phyloP scores from a whole-genome alignment of 2,113 vertebrate species.

The Phaethornis superciliosus region DNA sequence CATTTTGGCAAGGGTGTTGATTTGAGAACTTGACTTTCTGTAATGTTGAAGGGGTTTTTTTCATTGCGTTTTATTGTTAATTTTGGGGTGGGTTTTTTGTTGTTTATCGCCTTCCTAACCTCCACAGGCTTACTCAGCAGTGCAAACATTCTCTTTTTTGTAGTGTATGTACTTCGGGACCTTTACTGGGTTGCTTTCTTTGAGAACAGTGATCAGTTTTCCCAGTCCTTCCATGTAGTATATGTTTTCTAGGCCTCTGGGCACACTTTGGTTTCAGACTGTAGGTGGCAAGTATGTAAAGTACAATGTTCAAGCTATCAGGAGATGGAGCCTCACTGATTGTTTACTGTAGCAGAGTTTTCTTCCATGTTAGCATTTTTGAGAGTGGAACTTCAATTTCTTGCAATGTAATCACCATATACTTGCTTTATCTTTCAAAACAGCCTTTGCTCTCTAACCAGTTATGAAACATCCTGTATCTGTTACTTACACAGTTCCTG shows the following conservation, averaged over 20 bases:
- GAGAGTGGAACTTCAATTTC: neutral
- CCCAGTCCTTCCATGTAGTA: neutral
- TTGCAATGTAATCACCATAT: neutral
- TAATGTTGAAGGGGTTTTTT: neutral
- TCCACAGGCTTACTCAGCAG: neutral
- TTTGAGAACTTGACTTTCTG: neutral
- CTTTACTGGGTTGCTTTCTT: neutral
- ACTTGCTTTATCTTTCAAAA: neutral
- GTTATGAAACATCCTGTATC: neutral
- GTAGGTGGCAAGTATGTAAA: neutral
- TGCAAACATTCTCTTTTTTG: neutral
- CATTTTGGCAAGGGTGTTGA: accelerated
- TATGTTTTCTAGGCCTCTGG: neutral
- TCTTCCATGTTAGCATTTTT: neutral
- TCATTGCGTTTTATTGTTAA: neutral
- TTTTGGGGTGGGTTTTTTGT: neutral
- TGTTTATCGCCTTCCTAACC: neutral
- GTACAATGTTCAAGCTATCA: neutral
- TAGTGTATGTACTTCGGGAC: neutral
- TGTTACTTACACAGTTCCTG: neutral
- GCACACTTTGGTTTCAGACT: neutral
- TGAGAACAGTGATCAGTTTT: neutral
- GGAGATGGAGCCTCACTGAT: neutral
- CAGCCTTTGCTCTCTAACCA: neutral
- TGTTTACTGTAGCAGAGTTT: neutral